Conservation (phyloP, 1,140 invertebrate genomes). For the Heliconius eleuchia region DNA sequence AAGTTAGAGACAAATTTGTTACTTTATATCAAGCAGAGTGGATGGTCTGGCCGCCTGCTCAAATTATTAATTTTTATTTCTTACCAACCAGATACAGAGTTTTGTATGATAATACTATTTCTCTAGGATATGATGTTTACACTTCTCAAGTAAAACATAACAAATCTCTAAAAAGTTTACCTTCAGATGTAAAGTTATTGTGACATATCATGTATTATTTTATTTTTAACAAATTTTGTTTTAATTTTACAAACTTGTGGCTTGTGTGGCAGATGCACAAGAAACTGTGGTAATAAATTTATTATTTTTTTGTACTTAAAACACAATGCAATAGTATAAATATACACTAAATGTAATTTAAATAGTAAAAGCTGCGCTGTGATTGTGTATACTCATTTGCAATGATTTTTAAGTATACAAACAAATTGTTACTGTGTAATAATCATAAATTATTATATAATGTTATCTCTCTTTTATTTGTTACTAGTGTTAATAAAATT, state of each 20-base stretch:
- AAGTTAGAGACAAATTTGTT: constrained; percentile 90
- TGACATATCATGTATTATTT: constrained; percentile 19
- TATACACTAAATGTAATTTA: constrained; percentile 11
- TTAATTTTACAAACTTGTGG: neutral
- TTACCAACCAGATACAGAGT: constrained; percentile 92
- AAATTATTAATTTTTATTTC: constrained; percentile 91
- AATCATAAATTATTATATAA: constrained; percentile 28
- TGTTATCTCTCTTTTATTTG: constrained; percentile 22
- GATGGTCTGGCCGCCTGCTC: constrained; percentile 90
- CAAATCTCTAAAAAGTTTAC: constrained; percentile 51
- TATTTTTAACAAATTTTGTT: neutral
- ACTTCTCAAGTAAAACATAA: constrained; percentile 94
- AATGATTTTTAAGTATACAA: constrained; percentile 22
- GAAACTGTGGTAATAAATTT: constrained; percentile 7
- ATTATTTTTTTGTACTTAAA: constrained; percentile 5
- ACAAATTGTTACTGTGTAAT: constrained; percentile 21
- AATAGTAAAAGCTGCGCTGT: constrained; percentile 52
- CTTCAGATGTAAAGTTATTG: constrained; percentile 38
- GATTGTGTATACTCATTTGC: constrained; percentile 45
- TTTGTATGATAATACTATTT: constrained; percentile 94
- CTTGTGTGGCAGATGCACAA: neutral
- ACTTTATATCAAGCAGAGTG: constrained; percentile 91
- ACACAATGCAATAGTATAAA: constrained; percentile 4
- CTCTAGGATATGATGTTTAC: constrained; percentile 94
- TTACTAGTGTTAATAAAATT: neutral